These are phyloP conservation scores for Atherix ibis DNA, from an alignment of 2,888 invertebrate genomes.

Conservation along the genomic window DNA sequence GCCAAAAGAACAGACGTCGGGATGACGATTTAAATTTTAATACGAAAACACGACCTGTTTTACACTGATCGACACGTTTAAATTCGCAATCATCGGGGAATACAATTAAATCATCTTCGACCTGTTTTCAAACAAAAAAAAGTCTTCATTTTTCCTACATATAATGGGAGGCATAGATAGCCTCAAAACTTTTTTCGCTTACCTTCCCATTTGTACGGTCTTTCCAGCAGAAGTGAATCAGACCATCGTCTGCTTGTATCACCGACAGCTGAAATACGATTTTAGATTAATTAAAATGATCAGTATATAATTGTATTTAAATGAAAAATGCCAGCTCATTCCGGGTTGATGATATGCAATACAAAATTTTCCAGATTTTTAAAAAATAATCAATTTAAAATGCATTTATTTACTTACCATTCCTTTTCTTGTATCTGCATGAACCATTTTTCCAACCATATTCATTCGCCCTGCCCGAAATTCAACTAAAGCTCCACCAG, in stretches of 20 bases:
- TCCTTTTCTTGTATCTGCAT: constrained; percentile 6
- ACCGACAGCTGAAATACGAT: too few relatives aligned
- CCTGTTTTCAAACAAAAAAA: constrained; percentile 26
- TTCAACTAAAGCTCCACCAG: constrained; percentile 83
- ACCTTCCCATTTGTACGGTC: constrained; percentile 74
- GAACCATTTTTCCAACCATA: constrained; percentile 71
- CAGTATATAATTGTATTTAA: too few relatives aligned
- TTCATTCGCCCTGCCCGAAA: constrained; percentile 95
- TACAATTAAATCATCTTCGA: constrained; percentile 95
- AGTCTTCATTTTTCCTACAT: too few relatives aligned
- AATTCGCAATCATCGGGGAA: constrained; percentile 99
- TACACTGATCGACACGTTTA: constrained; percentile 84
- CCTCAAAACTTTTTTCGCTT: too few relatives aligned
- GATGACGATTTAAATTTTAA: constrained; percentile 90
- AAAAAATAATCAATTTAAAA: too few relatives aligned
- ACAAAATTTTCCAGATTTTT: constrained; percentile 88
- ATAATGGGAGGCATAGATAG: too few relatives aligned
- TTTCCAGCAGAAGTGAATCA: constrained; percentile 99
- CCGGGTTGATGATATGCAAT: too few relatives aligned
- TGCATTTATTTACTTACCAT: too few relatives aligned
- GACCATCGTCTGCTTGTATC: constrained; percentile 89
- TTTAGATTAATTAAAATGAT: too few relatives aligned
- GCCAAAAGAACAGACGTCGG: constrained; percentile 93
- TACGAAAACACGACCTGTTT: constrained; percentile 89
- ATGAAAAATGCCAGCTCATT: too few relatives aligned